Conservation (phyloP, 1,140 invertebrate genomes). For the Acyrthosiphon pisum region DNA sequence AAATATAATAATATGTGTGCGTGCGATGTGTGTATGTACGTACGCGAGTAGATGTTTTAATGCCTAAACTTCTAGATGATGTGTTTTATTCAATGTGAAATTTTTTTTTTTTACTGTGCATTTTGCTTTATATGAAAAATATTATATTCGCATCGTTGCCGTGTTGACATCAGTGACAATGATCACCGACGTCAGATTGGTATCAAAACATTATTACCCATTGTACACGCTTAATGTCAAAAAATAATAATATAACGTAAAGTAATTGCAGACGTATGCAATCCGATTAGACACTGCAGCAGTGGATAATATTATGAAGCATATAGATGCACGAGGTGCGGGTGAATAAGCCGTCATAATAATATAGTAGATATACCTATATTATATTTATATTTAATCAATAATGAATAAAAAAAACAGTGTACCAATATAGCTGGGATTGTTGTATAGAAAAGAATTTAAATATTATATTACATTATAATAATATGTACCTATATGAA, state of each 20-base stretch:
- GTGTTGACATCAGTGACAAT: conserved; percentile 4
- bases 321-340: not conserved
- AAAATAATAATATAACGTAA: conserved; percentile 36
- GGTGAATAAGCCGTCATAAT: not conserved
- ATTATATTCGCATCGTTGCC: conserved; percentile 41
- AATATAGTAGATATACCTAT: not conserved
- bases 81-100: conserved; percentile 6
- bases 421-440: too few species aligned
- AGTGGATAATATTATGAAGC: not conserved
- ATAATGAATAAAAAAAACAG: too few species aligned
- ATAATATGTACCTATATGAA: too few species aligned
- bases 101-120: conserved; percentile 9
- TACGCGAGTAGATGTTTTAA: not conserved
- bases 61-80: conserved; percentile 28
- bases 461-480: too few species aligned
- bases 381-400: too few species aligned
- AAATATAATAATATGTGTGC: not conserved
- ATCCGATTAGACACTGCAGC: conserved; percentile 10
- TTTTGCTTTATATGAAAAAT: not conserved
- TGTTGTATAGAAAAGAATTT: too few species aligned
- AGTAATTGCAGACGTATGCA: conserved; percentile 20
- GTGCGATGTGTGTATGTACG: not conserved
- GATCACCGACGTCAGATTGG: not conserved
- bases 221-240: conserved; percentile 6
- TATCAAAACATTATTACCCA: conserved; percentile 43